Evolutionary conservation across 92 coral and sea anemone genomes (phyloP), one percentile per base, ranked within the genome.

Genomic region (Porites evermanni): DNA sequence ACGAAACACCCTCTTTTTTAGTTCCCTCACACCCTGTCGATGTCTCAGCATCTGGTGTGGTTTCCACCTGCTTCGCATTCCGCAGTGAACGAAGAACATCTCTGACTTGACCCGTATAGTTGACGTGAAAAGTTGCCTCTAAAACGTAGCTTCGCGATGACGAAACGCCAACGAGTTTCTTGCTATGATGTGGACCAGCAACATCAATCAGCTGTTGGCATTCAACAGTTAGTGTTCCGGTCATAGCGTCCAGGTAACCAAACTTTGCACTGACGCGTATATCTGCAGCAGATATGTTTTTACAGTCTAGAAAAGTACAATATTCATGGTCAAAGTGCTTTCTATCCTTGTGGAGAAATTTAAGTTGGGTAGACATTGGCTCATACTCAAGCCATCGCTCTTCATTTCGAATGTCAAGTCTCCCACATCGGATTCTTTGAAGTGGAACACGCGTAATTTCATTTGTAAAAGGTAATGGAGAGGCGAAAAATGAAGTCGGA

Each of bases 201-300:
- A 88, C 67, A 21, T 89, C 83, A 11, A 95, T 89, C 10, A 79
- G 74, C 13, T 67, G 85, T n/a, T 76, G 86, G 24, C 99, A 95
- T 70, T 97, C 99, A 21, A 97, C 69, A 14, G 93, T 93, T 11
- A 95, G 86, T 14, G 90, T 93, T 14, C 98, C 96, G n/a, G 79
- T 87, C 98, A 97, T 95, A 1, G 95, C 95, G 81, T 97, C 98
- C 8, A 97, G 84, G 84, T 90, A 89, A 6, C 99, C 99, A 84
- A 97, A 97, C 86, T 94, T 97, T 18, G 98, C 90, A 63, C 89
- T 89, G 50, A 97, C 97, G 51, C 98, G 91, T 67, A 97, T 72
- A 82, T 97, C 99, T 12, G 94, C 95, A 12, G 99, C 98, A 3
- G 98, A 85, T 23, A 97, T 93, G 67, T 95, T 90, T 32, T 69